These are phyloP conservation scores for Macrosiphum euphorbiae DNA, from an alignment of 2,888 invertebrate species.

Conservation along the genomic window DNA sequence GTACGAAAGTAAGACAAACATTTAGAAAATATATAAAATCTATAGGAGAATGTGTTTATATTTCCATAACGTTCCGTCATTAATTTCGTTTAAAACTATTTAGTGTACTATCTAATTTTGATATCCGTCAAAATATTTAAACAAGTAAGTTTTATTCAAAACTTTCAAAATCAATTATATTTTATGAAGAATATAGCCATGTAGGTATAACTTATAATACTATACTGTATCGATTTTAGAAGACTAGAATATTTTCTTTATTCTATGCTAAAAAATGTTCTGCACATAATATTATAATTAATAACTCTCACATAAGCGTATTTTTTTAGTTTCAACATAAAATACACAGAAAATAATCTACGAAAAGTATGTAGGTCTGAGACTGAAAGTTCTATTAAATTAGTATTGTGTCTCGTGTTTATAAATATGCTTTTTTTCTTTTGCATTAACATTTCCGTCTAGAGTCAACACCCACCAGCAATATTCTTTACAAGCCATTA, in stretches of 20 bases:
- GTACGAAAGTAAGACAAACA: not conserved
- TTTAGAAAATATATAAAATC: not conserved
- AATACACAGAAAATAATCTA: not conserved
- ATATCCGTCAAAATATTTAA: not conserved
- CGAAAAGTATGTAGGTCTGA: not conserved
- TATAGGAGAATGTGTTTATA: not conserved
- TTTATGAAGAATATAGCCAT: not conserved
- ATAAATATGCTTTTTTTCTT: conserved; percentile 1
- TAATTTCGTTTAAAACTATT: not conserved
- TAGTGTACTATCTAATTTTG: not conserved
- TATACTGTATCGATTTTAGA: not conserved
- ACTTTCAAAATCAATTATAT: not conserved
- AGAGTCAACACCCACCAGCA: conserved; percentile 15
- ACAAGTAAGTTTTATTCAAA: not conserved
- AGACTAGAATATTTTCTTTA: not conserved
- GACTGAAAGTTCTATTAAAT: not conserved
- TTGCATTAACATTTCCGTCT: not conserved
- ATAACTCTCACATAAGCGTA: not conserved
- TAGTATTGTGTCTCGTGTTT: not conserved
- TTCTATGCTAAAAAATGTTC: not conserved
- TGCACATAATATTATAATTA: not conserved
- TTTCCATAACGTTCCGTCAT: not conserved
- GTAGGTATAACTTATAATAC: not conserved
- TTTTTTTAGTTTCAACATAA: not conserved
- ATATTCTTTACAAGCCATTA: conserved; percentile 39